Base-by-base conservation (phyloP, 2,797 vertebrate species). In the Denticeps clupeoides region DNA sequence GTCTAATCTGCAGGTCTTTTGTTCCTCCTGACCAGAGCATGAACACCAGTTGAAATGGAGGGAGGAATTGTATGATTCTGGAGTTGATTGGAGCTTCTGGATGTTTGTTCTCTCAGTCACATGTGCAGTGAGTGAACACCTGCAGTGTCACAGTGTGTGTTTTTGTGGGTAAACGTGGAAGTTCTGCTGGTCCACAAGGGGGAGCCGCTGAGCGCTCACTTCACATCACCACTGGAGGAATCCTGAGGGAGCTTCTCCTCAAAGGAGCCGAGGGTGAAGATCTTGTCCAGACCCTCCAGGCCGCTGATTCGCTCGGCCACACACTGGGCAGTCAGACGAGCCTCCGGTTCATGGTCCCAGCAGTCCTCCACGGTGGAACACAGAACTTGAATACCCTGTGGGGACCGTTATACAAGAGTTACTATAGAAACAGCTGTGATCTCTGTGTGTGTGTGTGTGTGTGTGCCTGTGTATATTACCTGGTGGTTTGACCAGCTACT, bases 301-400 rank as follows among this genome's bases (percentile, higher is more conserved):
- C 90, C 87, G 1, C 71, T 70, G 71, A 98, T 91, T 62, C 94
- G 87, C 71, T 98, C 92, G 0, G 82, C 89, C 1, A 97, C 86
- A 1, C 94, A 97, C 71, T 93, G 88, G 0, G 94, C 91, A 0
- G 93, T 96, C 38, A 97, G 87, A 3, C 94, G 86, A 23, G 94
- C 91, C 72, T 98, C 94, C 0, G 94, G 91, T 74, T 98, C 94
- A 0, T 95, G 90, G 70, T 98, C 94, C 94, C 94, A 98, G 69
- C 93, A 97, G 48, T 97, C 94, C 0, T 86, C 85, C 3, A 98
- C 88, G 1, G 87, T 90, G 49, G 86, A 82, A 1, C 93, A 96
- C 35, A 97, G 82, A 28, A 79, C 76, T 80, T 94, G 89, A 70
- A 95, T 81, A 64, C 90, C 92, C 93, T 97, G 84, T 22, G 51